Percentiles rank a stretch among this genome's conserved stretches.
Evolutionary conservation across 1,140 invertebrate genomes (phyloP).

Genomic region (Bombus soroeensis): DNA sequence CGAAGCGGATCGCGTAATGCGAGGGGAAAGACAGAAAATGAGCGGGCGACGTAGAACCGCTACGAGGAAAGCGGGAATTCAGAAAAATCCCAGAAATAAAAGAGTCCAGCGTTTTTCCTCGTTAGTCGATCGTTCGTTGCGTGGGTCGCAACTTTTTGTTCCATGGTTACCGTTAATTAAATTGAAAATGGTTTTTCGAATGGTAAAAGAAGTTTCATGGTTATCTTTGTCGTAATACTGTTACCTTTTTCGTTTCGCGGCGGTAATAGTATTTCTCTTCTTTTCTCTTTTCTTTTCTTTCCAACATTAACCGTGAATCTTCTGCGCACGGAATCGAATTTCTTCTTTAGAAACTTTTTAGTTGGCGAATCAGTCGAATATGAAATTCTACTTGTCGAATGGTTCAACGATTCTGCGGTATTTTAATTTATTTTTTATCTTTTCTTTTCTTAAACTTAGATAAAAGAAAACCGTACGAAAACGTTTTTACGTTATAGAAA

Average conservation of each 20-base stretch:
- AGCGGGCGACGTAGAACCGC: constrained; percentile 8
- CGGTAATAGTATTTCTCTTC: background rate
- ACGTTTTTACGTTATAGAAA: no score
- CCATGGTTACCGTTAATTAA: background rate
- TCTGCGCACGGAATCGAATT: background rate
- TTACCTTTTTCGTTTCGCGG: background rate
- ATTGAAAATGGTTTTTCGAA: background rate
- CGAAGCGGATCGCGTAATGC: constrained; percentile 44
- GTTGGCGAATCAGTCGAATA: no score
- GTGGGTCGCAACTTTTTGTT: background rate
- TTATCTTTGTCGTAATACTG: background rate
- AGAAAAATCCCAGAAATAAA: constrained; percentile 2
- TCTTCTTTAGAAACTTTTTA: background rate
- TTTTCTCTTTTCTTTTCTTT: background rate
- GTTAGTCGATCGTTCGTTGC: background rate
- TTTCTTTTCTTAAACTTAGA: no score
- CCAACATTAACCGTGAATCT: background rate
- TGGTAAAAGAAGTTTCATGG: background rate
- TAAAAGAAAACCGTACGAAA: no score
- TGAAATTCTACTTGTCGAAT: no score
- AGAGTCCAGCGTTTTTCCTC: background rate
- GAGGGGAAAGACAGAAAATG: constrained; percentile 32
- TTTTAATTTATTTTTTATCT: no score
- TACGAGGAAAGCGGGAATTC: background rate
- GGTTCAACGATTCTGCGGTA: no score